Evolutionary conservation across 2,797 vertebrate species (phyloP).

Genomic region (Nyctalus aviator): DNA sequence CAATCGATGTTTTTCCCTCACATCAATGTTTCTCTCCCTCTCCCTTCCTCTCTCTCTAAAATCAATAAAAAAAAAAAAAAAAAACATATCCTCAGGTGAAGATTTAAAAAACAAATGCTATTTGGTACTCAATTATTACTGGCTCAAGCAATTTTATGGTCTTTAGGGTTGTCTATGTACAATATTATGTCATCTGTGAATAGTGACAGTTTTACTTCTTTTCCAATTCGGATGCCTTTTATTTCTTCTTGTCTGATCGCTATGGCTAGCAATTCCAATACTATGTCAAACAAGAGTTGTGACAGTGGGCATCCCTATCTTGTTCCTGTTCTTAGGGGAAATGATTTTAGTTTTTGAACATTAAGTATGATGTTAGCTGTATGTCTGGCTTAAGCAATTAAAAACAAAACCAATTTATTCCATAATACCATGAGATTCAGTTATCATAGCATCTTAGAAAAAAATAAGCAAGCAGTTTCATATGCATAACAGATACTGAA

Average conservation of each 20-base stretch:
- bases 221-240: too few relatives aligned
- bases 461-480: conserved; percentile 48
- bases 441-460: not conserved
- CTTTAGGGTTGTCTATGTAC: too few relatives aligned
- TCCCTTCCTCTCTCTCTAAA: not conserved
- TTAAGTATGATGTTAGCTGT: too few relatives aligned
- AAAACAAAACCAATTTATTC: not conserved
- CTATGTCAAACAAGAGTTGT: too few relatives aligned
- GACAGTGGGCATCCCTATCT: too few relatives aligned
- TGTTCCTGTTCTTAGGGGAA: too few relatives aligned
- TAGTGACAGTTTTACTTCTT: too few relatives aligned
- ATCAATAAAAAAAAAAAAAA: not conserved
- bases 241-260: too few relatives aligned
- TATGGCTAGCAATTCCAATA: too few relatives aligned
- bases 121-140: not conserved
- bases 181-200: too few relatives aligned
- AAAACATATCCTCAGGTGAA: not conserved
- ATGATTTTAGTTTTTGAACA: too few relatives aligned
- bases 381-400: not conserved
- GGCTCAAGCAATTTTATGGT: not conserved
- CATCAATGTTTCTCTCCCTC: not conserved
- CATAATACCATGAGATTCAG: not conserved
- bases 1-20: not conserved
- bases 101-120: not conserved
- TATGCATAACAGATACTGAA: conserved; percentile 1